These are phyloP conservation scores for Premnoplex brunnescens DNA, from an alignment of 2,797 vertebrate species.

Conservation along the genomic window DNA sequence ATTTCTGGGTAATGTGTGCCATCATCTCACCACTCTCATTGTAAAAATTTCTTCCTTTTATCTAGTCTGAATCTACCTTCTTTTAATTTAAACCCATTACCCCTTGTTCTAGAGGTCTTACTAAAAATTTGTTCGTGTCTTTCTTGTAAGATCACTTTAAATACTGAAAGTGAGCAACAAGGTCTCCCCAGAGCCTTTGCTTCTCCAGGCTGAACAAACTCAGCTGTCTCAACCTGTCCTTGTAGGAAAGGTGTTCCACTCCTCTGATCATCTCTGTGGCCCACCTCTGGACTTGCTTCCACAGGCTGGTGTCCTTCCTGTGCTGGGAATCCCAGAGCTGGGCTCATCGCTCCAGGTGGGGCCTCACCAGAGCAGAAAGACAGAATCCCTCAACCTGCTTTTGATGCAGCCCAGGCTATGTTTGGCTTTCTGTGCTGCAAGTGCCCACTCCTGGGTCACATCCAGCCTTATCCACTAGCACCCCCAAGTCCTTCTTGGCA, in stretches of 20 bases:
- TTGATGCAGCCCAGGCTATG: background rate
- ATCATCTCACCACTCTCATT: background rate
- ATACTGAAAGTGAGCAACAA: background rate
- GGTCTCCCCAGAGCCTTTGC: background rate
- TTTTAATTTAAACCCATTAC: background rate
- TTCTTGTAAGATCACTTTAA: background rate
- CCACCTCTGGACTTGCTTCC: background rate
- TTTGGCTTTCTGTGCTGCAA: background rate
- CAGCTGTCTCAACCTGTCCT: background rate
- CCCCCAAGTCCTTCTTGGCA: background rate
- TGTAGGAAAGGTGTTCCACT: background rate
- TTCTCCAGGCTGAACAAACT: background rate
- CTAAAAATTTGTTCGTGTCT: background rate
- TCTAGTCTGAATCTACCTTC: background rate
- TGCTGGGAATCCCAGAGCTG: background rate
- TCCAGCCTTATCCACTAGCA: background rate
- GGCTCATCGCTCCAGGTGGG: background rate
- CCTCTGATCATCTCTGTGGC: background rate
- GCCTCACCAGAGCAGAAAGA: background rate
- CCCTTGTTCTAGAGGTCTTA: background rate
- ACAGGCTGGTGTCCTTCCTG: background rate
- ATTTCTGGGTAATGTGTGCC: background rate
- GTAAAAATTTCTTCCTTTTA: background rate
- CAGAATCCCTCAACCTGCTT: background rate
- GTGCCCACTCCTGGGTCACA: background rate